Conservation (phyloP, 2,888 invertebrate genomes). For the Heliconius ismenius region DNA sequence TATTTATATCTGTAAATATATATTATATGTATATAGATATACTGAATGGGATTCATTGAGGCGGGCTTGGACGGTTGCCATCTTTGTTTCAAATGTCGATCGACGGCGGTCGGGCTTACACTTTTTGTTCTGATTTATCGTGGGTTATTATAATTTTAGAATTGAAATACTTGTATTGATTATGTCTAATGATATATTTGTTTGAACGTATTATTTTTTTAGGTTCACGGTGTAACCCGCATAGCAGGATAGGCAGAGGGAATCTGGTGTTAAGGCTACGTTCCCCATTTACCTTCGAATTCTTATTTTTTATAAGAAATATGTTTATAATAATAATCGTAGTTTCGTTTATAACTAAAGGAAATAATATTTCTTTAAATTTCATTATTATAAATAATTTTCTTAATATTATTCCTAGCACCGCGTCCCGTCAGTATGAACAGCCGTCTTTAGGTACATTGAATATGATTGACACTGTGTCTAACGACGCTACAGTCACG, state of each 20-base stretch:
- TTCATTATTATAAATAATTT: neutral
- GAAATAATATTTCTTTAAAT: neutral
- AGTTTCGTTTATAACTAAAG: too few species aligned
- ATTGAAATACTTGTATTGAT: slow-evolving; percentile 23
- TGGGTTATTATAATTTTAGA: slow-evolving; percentile 39
- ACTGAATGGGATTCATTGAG: slow-evolving; percentile 51
- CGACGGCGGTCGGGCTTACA: slow-evolving; percentile 39
- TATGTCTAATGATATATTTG: slow-evolving; percentile 17
- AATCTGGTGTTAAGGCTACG: too few species aligned
- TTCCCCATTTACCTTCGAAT: too few species aligned
- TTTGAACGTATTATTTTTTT: neutral
- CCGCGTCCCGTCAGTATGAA: neutral
- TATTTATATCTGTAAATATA: neutral
- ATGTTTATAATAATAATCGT: too few species aligned
- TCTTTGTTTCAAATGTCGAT: slow-evolving; percentile 51
- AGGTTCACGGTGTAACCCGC: too few species aligned
- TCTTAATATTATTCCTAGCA: neutral
- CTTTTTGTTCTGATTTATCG: slow-evolving; percentile 38
- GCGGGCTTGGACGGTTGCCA: slow-evolving; percentile 50
- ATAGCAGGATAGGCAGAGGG: too few species aligned
- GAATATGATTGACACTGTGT: slow-evolving; percentile 27
- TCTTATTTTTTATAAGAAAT: too few species aligned
- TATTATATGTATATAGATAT: slow-evolving; percentile 27
- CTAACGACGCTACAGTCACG: slow-evolving; percentile 25
- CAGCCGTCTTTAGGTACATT: slow-evolving; percentile 12